These are phyloP conservation scores for Zaprionus ghesquierei DNA, from an alignment of 1,140 invertebrate species.

Conservation along the genomic window DNA sequence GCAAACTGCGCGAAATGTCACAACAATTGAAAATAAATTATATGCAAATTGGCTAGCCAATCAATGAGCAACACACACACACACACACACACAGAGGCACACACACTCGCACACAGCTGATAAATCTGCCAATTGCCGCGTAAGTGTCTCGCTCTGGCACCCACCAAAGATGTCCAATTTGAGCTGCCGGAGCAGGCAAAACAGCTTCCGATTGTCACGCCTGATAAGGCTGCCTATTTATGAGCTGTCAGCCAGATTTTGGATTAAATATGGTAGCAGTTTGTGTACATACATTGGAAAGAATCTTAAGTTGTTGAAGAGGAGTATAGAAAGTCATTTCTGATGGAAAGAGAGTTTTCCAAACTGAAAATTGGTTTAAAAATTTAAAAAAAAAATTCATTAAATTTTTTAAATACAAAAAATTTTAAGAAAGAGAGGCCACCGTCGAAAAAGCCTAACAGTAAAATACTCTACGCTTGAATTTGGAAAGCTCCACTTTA, in stretches of 20 bases:
- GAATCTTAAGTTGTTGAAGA: too few species aligned
- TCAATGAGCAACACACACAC: conserved; percentile 31
- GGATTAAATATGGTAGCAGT: neutral
- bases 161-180: conserved; percentile 26
- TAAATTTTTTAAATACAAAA: too few species aligned
- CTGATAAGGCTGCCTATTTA: conserved; percentile 14
- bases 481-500: too few species aligned
- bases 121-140: conserved; percentile 36
- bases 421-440: too few species aligned
- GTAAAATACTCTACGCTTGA: too few species aligned
- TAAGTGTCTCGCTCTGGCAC: conserved; percentile 30
- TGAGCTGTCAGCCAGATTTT: conserved; percentile 24
- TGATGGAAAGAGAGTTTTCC: too few species aligned
- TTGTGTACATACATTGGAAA: too few species aligned
- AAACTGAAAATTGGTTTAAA: too few species aligned
- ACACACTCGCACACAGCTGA: conserved; percentile 13
- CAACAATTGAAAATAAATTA: conserved; percentile 80
- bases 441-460: too few species aligned
- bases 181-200: neutral
- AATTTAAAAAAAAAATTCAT: too few species aligned
- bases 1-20: conserved; percentile 59
- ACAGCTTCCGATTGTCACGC: neutral
- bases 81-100: neutral
- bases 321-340: too few species aligned
- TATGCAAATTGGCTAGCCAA: conserved; percentile 74